phyloP scores from a whole-genome alignment of 2,797 vertebrate genomes.

The Danio tinwini region DNA sequence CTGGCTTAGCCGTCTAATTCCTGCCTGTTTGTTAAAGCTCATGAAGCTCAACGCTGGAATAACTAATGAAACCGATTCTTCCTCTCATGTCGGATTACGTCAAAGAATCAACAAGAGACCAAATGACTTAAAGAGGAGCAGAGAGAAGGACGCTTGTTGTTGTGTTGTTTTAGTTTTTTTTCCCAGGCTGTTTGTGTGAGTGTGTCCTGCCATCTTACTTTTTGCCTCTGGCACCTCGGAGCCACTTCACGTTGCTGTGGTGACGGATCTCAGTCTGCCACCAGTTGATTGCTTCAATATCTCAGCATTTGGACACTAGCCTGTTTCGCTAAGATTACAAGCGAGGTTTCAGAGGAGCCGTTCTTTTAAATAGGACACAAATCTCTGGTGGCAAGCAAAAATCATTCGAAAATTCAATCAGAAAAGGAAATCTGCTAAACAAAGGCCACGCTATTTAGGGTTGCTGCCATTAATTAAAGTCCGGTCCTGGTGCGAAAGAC shows the following conservation, averaged over 20 bases:
- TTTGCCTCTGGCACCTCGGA: conserved; percentile 12
- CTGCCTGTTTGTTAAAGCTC: conserved; percentile 54
- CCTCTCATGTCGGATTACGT: conserved; percentile 52
- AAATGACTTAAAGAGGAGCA: conserved; percentile 26
- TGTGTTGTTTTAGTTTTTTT: conserved; percentile 29
- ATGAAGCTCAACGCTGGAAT: conserved; percentile 52
- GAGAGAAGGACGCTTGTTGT: conserved; percentile 1
- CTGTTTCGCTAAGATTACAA: conserved; percentile 48
- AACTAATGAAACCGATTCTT: conserved; percentile 54
- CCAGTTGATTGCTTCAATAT: conserved; percentile 52
- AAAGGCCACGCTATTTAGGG: conserved; percentile 60
- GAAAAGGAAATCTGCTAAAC: conserved; percentile 57
- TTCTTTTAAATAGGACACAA: conserved; percentile 60
- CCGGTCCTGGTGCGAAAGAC: conserved; percentile 53
- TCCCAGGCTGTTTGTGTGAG: conserved; percentile 33
- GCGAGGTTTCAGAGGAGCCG: conserved; percentile 57
- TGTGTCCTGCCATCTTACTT: conserved; percentile 1
- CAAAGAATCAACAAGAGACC: conserved; percentile 48
- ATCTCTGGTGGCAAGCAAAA: conserved; percentile 54
- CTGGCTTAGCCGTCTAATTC: conserved; percentile 58
- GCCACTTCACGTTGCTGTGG: conserved; percentile 39
- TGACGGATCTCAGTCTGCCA: conserved; percentile 22
- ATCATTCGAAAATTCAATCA: conserved; percentile 65
- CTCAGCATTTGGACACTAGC: conserved; percentile 29
- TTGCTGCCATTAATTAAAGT: conserved; percentile 67